Conservation (phyloP, 1,140 invertebrate species). For the Apocrypta bakeri region DNA sequence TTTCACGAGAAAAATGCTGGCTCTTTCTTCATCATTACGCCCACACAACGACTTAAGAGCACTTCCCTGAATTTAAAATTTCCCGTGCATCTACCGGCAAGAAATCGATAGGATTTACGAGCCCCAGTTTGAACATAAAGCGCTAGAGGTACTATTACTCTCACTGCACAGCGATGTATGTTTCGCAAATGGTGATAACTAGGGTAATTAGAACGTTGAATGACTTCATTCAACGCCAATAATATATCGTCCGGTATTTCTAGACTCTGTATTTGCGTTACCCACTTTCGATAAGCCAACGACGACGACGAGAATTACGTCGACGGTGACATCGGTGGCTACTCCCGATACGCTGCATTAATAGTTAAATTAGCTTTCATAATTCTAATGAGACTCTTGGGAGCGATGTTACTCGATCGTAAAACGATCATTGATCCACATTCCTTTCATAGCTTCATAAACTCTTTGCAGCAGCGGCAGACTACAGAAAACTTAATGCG, state of each 20-base stretch:
- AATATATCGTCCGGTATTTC: not conserved
- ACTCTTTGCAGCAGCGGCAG: not conserved
- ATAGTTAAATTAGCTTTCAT: slow-evolving; percentile 24
- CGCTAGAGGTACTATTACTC: no score
- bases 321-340: no score
- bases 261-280: slow-evolving; percentile 9
- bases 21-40: not conserved
- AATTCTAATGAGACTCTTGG: slow-evolving; percentile 11
- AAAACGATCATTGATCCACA: slow-evolving; percentile 4
- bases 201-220: slow-evolving; percentile 13
- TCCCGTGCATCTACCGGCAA: not conserved
- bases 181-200: slow-evolving; percentile 4
- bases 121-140: no score
- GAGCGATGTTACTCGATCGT: not conserved
- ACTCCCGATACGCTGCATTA: not conserved
- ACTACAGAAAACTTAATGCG: not conserved
- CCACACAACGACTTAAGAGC: not conserved
- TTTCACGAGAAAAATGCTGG: not conserved
- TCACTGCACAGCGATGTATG: not conserved
- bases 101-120: not conserved
- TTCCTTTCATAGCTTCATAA: slow-evolving; percentile 11
- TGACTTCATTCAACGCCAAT: not conserved
- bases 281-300: not conserved
- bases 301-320: no score
- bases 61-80: slow-evolving; percentile 6